Evolutionary conservation across 2,888 invertebrate species (phyloP).

Genomic region (Chrysolina haemoptera): DNA sequence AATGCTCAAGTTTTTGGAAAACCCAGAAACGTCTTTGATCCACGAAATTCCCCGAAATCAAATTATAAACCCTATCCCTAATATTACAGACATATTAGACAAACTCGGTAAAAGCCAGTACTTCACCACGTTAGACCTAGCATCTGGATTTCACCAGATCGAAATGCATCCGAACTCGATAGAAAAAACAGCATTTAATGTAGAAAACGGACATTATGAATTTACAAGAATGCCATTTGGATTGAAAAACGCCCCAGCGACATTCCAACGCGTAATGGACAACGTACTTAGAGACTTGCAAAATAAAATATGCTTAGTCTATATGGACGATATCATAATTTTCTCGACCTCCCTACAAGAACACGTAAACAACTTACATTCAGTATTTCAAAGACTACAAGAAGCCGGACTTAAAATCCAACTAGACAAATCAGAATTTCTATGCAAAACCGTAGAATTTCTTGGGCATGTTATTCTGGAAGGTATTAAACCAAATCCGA

Average conservation of each 20-base stretch:
- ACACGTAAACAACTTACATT: neutral
- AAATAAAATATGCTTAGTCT: constrained; percentile 56
- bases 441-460: constrained; percentile 35
- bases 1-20: neutral
- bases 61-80: constrained; percentile 3
- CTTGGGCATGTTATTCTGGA: constrained; percentile 31
- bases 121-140: constrained; percentile 27
- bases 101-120: constrained; percentile 30
- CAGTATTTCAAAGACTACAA: neutral
- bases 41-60: neutral
- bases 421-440: too few relatives aligned
- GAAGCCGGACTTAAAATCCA: constrained; percentile 19
- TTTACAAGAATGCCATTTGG: constrained; percentile 40
- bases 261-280: constrained; percentile 41
- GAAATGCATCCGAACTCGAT: constrained; percentile 35
- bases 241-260: constrained; percentile 42
- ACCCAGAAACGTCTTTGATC: neutral
- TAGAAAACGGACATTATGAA: too few relatives aligned
- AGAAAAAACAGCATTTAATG: constrained; percentile 37
- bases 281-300: constrained; percentile 41
- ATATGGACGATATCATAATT: constrained; percentile 18
- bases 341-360: constrained; percentile 3
- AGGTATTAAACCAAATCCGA: constrained; percentile 44
- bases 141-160: constrained; percentile 43
- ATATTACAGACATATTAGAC: constrained; percentile 30